Evolutionary conservation across 2,797 vertebrate species (phyloP).

Genomic region (Onychomys leucogaster): DNA sequence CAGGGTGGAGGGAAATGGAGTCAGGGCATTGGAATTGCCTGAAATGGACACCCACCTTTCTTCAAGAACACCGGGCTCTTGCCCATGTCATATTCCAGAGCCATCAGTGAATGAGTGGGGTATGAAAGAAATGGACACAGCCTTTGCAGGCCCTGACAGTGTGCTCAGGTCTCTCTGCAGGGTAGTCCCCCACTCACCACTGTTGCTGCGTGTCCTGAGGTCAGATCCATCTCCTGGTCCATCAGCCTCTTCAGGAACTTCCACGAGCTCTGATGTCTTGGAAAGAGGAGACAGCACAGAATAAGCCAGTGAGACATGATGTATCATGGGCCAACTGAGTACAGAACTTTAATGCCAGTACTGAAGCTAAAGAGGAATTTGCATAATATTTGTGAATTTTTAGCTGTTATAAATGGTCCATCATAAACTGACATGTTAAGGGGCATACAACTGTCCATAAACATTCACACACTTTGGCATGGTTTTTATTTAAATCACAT

Average conservation of each 20-base stretch:
- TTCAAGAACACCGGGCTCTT: background rate
- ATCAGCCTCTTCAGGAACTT: conserved; percentile 94
- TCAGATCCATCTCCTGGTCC: conserved; percentile 90
- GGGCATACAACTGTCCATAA: too few species aligned
- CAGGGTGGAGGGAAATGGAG: background rate
- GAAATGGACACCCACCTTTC: background rate
- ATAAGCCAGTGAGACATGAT: background rate
- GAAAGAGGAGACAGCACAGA: conserved; percentile 52
- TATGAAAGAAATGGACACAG: too few species aligned
- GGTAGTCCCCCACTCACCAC: conserved; percentile 88
- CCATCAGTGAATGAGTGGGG: background rate
- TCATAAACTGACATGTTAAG: too few species aligned
- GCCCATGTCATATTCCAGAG: background rate
- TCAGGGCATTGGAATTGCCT: background rate
- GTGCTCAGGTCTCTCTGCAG: too few species aligned
- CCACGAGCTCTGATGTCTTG: conserved; percentile 94
- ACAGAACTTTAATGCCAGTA: background rate
- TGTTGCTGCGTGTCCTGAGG: conserved; percentile 94
- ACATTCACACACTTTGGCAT: background rate
- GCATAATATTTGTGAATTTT: background rate
- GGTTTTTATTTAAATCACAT: background rate
- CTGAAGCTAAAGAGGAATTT: background rate
- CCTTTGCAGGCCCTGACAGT: rapidly evolving
- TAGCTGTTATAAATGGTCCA: background rate
- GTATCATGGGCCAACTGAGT: background rate